Conservation (phyloP, 2,113 vertebrate species). For the Macrotus californicus region DNA sequence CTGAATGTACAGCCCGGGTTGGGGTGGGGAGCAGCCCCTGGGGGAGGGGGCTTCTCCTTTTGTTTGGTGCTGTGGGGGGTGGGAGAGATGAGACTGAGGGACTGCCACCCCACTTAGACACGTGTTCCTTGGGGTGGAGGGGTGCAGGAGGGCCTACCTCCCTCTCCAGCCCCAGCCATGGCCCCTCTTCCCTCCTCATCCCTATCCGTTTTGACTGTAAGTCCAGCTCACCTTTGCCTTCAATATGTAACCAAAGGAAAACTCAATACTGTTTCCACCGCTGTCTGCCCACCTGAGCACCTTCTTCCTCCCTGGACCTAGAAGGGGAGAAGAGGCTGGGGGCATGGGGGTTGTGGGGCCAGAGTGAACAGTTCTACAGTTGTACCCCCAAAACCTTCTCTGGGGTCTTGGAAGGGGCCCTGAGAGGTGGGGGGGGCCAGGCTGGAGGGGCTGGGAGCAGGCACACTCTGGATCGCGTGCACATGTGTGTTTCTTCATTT, state of each 20-base stretch:
- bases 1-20: conserved; percentile 81
- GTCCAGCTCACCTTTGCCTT: conserved; percentile 78
- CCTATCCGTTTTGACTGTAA: conserved; percentile 59
- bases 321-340: conserved; percentile 58
- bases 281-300: conserved; percentile 65
- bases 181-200: conserved; percentile 55
- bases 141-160: conserved; percentile 51
- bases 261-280: conserved; percentile 74
- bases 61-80: conserved; percentile 60
- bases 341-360: background rate
- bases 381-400: conserved; percentile 39
- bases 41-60: conserved; percentile 65
- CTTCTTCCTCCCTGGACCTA: conserved; percentile 53
- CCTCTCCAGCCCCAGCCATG: conserved; percentile 58
- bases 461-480: conserved; percentile 72
- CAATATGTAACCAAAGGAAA: conserved; percentile 81
- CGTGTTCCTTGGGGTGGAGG: conserved; percentile 65
- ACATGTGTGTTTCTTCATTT: conserved; percentile 63
- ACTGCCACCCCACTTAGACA: conserved; percentile 54
- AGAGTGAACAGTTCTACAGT: conserved; percentile 62
- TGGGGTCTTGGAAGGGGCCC: conserved; percentile 34
- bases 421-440: conserved; percentile 40
- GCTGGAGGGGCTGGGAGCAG: conserved; percentile 19
- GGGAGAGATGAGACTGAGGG: conserved; percentile 42
- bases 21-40: conserved; percentile 64